phyloP scores from a whole-genome alignment of 2,888 invertebrate species.

The Salticus scenicus region DNA sequence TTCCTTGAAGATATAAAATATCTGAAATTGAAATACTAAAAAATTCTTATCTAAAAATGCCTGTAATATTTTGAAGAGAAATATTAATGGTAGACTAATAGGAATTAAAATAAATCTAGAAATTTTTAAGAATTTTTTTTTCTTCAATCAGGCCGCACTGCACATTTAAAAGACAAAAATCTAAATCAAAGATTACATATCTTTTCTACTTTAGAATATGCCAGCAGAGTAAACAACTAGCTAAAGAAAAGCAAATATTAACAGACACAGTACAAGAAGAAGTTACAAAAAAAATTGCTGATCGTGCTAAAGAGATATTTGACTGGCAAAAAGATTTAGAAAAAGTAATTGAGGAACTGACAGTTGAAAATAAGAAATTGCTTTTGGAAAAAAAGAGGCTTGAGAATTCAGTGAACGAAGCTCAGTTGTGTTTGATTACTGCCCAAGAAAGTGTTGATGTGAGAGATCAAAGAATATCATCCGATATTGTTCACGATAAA shows the following conservation, averaged over 20 bases:
- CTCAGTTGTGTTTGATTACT: slow-evolving; percentile 45
- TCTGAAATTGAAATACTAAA: too few relatives aligned
- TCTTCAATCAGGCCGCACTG: too few relatives aligned
- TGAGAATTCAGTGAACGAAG: slow-evolving; percentile 48
- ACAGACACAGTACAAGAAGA: slow-evolving; percentile 79
- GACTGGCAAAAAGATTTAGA: slow-evolving; percentile 87
- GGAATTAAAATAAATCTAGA: too few relatives aligned
- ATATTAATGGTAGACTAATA: too few relatives aligned
- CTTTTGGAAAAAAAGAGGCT: slow-evolving; percentile 50
- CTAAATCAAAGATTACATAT: too few relatives aligned
- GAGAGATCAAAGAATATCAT: slow-evolving; percentile 58
- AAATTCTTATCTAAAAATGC: too few relatives aligned
- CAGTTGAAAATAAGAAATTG: slow-evolving; percentile 41
- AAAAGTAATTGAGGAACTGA: slow-evolving; percentile 64
- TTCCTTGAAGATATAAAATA: too few relatives aligned
- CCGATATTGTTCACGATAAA: slow-evolving; percentile 62
- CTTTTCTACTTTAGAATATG: slow-evolving; percentile 38
- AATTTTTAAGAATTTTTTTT: too few relatives aligned
- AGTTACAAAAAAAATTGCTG: slow-evolving; percentile 81
- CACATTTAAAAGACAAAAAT: too few relatives aligned
- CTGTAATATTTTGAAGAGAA: too few relatives aligned
- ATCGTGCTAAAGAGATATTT: slow-evolving; percentile 82
- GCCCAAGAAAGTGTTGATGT: slow-evolving; percentile 62
- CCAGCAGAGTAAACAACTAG: slow-evolving; percentile 57
- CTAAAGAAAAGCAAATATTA: slow-evolving; percentile 57